phyloP scores from a whole-genome alignment of 1,140 invertebrate species.

The Theocolax elegans region DNA sequence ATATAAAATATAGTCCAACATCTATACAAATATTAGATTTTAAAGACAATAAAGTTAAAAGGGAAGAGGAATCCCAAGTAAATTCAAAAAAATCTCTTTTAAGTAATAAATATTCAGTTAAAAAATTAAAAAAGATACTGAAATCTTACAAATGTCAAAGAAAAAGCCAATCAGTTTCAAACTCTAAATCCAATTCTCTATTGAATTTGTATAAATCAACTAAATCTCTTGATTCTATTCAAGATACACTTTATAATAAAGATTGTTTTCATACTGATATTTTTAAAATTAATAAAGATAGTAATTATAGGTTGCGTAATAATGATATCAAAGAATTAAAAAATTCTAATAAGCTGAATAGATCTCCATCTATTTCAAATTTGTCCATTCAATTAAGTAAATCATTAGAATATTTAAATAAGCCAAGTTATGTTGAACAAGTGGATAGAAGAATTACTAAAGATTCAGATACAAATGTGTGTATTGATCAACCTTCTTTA shows the following conservation, averaged over 20 bases:
- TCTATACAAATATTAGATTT: constrained; percentile 60
- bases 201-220: constrained; percentile 41
- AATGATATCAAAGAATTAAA: constrained; percentile 44
- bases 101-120: constrained; percentile 40
- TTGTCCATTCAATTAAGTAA: constrained; percentile 48
- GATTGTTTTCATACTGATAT: constrained; percentile 40
- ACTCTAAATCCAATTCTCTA: constrained; percentile 31
- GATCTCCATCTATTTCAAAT: constrained; percentile 44
- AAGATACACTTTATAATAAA: constrained; percentile 49
- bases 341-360: constrained; percentile 37
- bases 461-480: constrained; percentile 57
- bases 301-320: constrained; percentile 30
- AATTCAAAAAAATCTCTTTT: constrained; percentile 34
- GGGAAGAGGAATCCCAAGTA: constrained; percentile 51
- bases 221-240: constrained; percentile 57
- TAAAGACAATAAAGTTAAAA: constrained; percentile 68
- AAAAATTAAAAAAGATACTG: constrained; percentile 45
- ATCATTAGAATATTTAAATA: constrained; percentile 43
- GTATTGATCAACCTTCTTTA: constrained; percentile 35
- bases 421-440: constrained; percentile 12
- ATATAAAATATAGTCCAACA: constrained; percentile 65
- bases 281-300: constrained; percentile 24
- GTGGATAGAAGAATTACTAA: constrained; percentile 49
- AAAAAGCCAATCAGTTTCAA: constrained; percentile 41
- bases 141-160: constrained; percentile 41